Percentiles rank a stretch among this genome's conserved stretches.
Conservation (phyloP, 2,888 invertebrate species). For the Acholoe squamosa region DNA sequence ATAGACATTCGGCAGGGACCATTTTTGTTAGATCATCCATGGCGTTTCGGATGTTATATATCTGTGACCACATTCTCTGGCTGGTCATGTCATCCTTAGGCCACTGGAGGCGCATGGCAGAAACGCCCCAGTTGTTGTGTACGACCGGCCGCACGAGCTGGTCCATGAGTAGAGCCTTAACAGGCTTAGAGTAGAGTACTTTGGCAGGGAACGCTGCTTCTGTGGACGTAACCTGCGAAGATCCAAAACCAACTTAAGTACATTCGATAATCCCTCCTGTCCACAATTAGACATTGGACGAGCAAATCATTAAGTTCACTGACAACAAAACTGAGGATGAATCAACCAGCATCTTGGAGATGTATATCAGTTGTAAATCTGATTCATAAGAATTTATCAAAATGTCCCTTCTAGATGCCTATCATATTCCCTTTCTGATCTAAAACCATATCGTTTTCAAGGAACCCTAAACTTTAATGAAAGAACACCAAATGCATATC, state of each 20-base stretch:
- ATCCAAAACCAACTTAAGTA: conserved; percentile 43
- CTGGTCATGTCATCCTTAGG: background rate
- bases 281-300: background rate
- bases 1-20: background rate
- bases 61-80: background rate
- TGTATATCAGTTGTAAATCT: too few relatives aligned
- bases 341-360: too few relatives aligned
- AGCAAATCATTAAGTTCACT: too few relatives aligned
- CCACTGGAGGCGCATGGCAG: conserved; percentile 37
- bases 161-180: background rate
- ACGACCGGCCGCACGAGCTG: conserved; percentile 42
- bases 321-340: too few relatives aligned
- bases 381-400: too few relatives aligned
- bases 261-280: background rate
- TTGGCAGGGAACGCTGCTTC: conserved; percentile 25
- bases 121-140: background rate
- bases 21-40: background rate
- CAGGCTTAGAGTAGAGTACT: conserved; percentile 31
- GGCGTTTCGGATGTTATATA: background rate
- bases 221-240: background rate
- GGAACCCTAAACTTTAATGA: too few relatives aligned
- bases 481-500: too few relatives aligned
- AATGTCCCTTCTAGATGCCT: too few relatives aligned
- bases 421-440: too few relatives aligned
- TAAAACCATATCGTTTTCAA: too few relatives aligned